Evolutionary conservation across 2,113 vertebrate genomes (phyloP).

Genomic region (Larimichthys crocea): DNA sequence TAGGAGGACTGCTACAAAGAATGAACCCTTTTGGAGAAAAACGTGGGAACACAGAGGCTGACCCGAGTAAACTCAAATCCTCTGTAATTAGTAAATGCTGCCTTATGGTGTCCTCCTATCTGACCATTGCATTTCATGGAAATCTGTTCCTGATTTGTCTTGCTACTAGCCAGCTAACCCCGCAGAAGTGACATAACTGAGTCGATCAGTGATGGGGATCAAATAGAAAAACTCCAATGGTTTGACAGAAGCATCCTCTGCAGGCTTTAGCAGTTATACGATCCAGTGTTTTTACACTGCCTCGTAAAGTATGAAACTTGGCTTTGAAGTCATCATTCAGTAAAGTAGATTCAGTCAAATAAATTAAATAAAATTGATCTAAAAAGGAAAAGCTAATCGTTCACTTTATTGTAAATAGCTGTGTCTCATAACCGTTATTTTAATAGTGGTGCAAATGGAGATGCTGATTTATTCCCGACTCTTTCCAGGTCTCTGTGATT

Average conservation of each 20-base stretch:
- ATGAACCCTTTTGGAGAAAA: conserved; percentile 23
- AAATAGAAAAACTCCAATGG: neutral
- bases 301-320: neutral
- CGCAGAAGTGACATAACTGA: neutral
- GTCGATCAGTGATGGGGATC: neutral
- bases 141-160: neutral
- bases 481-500: conserved; percentile 5
- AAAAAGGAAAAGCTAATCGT: neutral
- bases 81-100: neutral
- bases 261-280: neutral
- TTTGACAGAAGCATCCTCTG: neutral
- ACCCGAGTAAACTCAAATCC: neutral
- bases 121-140: neutral
- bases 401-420: neutral
- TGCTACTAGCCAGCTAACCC: neutral
- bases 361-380: too few species aligned
- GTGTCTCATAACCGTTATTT: neutral
- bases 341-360: neutral
- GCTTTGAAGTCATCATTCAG: neutral
- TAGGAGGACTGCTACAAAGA: neutral
- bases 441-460: neutral
- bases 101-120: neutral
- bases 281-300: neutral
- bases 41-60: neutral
- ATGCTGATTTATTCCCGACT: neutral